These are phyloP conservation scores for Caenorhabditis sinica DNA, from an alignment of 2,888 invertebrate genomes.

Conservation along the genomic window DNA sequence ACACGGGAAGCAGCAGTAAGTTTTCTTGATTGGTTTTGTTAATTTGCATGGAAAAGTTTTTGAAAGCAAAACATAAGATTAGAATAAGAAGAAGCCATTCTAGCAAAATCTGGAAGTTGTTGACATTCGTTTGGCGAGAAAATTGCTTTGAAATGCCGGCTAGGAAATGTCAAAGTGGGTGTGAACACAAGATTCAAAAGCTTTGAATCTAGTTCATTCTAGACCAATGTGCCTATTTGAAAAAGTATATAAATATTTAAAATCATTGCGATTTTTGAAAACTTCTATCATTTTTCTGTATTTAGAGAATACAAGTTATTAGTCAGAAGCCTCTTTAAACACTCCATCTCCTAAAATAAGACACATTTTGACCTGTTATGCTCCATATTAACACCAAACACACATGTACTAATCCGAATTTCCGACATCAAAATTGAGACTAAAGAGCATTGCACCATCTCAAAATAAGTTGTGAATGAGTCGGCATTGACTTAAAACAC, in stretches of 20 bases:
- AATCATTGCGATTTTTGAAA: too few species aligned
- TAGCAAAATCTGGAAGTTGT: not conserved
- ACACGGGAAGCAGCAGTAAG: not conserved
- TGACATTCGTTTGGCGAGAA: not conserved
- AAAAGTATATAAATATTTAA: too few species aligned
- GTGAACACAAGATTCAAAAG: not conserved
- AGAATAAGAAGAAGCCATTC: not conserved
- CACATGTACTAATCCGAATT: constrained; percentile 12
- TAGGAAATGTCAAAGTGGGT: constrained; percentile 6
- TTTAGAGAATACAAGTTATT: too few species aligned
- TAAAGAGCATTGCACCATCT: constrained; percentile 15
- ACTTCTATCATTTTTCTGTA: too few species aligned
- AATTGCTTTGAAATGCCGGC: not conserved
- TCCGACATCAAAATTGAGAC: not conserved
- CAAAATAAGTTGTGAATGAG: constrained; percentile 15
- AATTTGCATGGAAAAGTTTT: not conserved
- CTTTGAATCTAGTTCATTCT: too few species aligned
- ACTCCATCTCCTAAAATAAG: not conserved
- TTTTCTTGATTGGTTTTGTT: not conserved
- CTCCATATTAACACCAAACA: not conserved
- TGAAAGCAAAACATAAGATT: not conserved
- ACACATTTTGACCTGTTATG: constrained; percentile 2
- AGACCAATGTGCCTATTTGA: too few species aligned
- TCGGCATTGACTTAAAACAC: not conserved
- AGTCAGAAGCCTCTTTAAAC: too few species aligned